phyloP scores from a whole-genome alignment of 2,797 vertebrate species.

The Girardinus metallicus region DNA sequence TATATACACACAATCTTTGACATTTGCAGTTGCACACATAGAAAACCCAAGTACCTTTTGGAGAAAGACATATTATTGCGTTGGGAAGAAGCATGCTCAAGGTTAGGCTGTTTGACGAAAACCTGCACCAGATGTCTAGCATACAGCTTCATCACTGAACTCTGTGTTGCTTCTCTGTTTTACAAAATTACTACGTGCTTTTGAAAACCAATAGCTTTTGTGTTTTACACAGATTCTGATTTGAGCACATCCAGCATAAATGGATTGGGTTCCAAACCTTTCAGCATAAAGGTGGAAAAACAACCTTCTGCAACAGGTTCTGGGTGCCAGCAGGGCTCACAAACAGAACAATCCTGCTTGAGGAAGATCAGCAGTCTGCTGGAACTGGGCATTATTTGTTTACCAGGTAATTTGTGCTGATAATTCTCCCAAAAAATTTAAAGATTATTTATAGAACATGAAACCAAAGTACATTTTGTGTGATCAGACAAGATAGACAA shows the following conservation, averaged over 20 bases:
- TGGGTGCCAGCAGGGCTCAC: constrained; percentile 28
- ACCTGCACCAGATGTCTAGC: neutral
- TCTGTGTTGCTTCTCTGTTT: neutral
- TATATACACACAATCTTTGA: neutral
- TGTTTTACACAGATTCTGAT: constrained; percentile 51
- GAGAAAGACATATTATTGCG: neutral
- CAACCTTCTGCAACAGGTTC: constrained; percentile 27
- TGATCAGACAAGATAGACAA: neutral
- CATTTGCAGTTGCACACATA: neutral
- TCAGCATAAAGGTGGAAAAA: constrained; percentile 50
- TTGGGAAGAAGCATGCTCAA: neutral
- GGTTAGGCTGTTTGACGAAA: neutral
- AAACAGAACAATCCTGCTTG: constrained; percentile 54
- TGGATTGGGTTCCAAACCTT: constrained; percentile 37
- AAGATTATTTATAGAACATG: neutral
- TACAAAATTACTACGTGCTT: neutral
- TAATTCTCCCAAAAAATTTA: neutral
- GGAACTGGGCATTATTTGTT: constrained; percentile 83
- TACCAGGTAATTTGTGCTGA: constrained; percentile 83
- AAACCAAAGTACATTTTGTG: neutral
- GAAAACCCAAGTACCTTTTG: neutral
- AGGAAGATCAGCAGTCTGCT: constrained; percentile 76
- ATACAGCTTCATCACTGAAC: neutral
- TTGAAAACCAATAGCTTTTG: constrained; percentile 9
- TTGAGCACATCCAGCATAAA: constrained; percentile 41